Evolutionary conservation across 2,888 invertebrate species (phyloP).

Genomic region (Calliopum simillimum): DNA sequence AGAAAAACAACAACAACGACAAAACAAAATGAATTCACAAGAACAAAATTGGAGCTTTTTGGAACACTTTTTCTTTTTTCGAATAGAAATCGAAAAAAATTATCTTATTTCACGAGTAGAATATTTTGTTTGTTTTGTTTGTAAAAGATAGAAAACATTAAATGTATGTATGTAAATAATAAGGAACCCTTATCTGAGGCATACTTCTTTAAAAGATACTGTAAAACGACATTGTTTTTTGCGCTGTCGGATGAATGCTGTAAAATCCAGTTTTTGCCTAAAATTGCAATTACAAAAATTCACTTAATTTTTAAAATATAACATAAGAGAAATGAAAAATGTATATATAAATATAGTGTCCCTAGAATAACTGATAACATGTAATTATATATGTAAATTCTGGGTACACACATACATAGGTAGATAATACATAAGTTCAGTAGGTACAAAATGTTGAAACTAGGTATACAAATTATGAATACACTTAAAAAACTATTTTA

Average conservation of each 20-base stretch:
- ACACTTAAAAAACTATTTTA: no score
- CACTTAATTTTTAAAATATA: conserved; percentile 61
- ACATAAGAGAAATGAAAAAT: conserved; percentile 34
- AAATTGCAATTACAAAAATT: conserved; percentile 69
- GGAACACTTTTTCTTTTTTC: conserved; percentile 8
- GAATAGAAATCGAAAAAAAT: conserved; percentile 23
- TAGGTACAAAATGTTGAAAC: no score
- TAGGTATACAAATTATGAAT: no score
- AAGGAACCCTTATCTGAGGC: conserved; percentile 59
- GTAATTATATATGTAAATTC: no score
- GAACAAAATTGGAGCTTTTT: background rate
- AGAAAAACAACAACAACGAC: background rate
- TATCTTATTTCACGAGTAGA: conserved; percentile 1
- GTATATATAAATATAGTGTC: conserved; percentile 1
- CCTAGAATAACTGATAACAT: no score
- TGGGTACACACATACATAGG: no score
- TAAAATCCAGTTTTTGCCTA: conserved; percentile 96
- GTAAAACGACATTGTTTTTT: conserved; percentile 88
- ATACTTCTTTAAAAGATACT: conserved; percentile 90
- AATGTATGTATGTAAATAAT: conserved; percentile 49
- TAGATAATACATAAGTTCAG: no score
- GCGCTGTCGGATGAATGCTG: conserved; percentile 85
- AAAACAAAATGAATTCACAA: conserved; percentile 10
- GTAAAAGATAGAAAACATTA: conserved; percentile 37
- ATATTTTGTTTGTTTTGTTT: conserved; percentile 13